Percentiles rank a stretch among this genome's conserved stretches.
Evolutionary conservation across 1,140 invertebrate genomes (phyloP).

Genomic region (Trichonephila inaurata): DNA sequence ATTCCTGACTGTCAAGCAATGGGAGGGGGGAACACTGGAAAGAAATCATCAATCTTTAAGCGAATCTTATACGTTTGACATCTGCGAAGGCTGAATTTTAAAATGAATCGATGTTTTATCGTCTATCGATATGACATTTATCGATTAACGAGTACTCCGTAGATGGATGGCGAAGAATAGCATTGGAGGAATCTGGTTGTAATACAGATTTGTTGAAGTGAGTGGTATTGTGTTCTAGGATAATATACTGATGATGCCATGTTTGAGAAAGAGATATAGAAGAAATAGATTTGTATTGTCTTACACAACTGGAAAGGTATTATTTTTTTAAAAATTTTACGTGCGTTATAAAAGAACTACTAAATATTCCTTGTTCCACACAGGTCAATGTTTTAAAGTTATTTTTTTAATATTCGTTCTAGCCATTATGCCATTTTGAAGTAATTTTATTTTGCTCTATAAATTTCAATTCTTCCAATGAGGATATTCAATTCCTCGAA

Average conservation of each 20-base stretch:
- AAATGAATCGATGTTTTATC: constrained; percentile 70
- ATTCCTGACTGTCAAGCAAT: constrained; percentile 45
- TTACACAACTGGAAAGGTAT: too few relatives aligned
- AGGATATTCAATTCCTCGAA: too few relatives aligned
- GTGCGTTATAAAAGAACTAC: too few relatives aligned
- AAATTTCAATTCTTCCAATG: too few relatives aligned
- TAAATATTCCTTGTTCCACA: too few relatives aligned
- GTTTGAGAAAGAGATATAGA: too few relatives aligned
- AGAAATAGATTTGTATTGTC: too few relatives aligned
- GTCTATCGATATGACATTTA: constrained; percentile 69
- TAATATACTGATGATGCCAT: neutral
- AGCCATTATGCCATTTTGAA: too few relatives aligned
- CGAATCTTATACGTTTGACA: constrained; percentile 37
- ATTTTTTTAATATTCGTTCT: too few relatives aligned
- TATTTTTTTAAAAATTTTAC: too few relatives aligned
- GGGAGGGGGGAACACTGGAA: constrained; percentile 9
- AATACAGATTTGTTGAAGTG: neutral
- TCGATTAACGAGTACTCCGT: constrained; percentile 47
- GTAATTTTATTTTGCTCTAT: too few relatives aligned
- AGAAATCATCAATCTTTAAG: constrained; percentile 68
- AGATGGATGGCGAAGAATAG: neutral
- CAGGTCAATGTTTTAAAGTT: too few relatives aligned
- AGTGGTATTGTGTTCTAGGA: neutral
- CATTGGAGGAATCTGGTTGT: neutral
- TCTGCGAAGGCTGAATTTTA: constrained; percentile 40